phyloP scores from a whole-genome alignment of 2,113 vertebrate genomes.

The Rutilus rutilus region DNA sequence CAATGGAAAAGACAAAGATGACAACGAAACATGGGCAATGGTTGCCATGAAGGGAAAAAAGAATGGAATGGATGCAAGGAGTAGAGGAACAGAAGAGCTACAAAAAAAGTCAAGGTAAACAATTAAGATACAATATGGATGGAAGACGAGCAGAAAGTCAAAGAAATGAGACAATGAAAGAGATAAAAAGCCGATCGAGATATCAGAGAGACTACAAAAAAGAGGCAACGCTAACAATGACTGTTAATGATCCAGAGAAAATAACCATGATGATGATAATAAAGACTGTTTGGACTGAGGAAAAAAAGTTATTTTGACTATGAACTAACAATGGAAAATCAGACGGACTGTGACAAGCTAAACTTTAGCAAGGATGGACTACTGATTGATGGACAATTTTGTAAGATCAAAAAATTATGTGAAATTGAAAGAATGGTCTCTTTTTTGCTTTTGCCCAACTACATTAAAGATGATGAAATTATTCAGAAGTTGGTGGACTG shows the following conservation, averaged over 20 bases:
- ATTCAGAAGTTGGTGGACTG: background rate
- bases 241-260: background rate
- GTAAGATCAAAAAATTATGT: background rate
- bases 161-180: background rate
- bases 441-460: background rate
- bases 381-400: background rate
- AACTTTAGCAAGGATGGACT: background rate
- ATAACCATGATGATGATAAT: background rate
- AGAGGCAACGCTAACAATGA: background rate
- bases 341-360: background rate
- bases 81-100: background rate
- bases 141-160: background rate
- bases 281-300: background rate
- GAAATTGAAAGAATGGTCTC: background rate
- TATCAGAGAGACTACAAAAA: background rate
- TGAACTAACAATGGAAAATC: background rate
- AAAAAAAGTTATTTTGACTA: background rate
- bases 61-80: background rate
- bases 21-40: background rate
- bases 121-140: background rate
- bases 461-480: background rate
- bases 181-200: background rate
- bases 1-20: background rate
- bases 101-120: background rate
- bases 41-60: background rate